Percentiles rank a stretch among this genome's conserved stretches.
Conservation (phyloP, 2,888 invertebrate species). For the Mechanitis mazaeus region DNA sequence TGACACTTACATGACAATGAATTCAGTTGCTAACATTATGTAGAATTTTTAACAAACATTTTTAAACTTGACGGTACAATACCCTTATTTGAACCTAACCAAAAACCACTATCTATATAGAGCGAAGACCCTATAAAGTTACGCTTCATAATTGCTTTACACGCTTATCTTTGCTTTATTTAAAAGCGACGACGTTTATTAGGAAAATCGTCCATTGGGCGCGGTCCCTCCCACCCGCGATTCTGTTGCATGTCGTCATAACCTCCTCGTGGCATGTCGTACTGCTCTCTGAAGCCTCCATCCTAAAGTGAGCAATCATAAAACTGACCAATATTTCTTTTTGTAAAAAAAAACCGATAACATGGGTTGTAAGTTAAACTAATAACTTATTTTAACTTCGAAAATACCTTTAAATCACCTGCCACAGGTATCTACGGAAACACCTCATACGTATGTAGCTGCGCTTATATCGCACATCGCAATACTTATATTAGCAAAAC, state of each 20-base stretch:
- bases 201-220: slow-evolving; percentile 79
- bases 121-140: neutral
- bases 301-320: slow-evolving; percentile 73
- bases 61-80: too few relatives aligned
- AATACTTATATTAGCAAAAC: too few relatives aligned
- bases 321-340: slow-evolving; percentile 63
- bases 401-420: too few relatives aligned
- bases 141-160: slow-evolving; percentile 5
- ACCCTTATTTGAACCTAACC: slow-evolving; percentile 21
- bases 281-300: slow-evolving; percentile 75
- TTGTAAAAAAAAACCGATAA: too few relatives aligned
- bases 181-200: slow-evolving; percentile 81
- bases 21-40: neutral
- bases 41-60: neutral
- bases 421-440: too few relatives aligned
- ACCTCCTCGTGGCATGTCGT: slow-evolving; percentile 67
- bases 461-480: too few relatives aligned
- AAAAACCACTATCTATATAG: slow-evolving; percentile 13
- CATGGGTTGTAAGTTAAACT: too few relatives aligned
- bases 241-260: slow-evolving; percentile 71
- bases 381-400: too few relatives aligned
- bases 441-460: too few relatives aligned
- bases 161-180: slow-evolving; percentile 27
- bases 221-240: slow-evolving; percentile 75
- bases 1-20: neutral